phyloP scores from a whole-genome alignment of 2,797 vertebrate species.

The Tarsius wallacei region DNA sequence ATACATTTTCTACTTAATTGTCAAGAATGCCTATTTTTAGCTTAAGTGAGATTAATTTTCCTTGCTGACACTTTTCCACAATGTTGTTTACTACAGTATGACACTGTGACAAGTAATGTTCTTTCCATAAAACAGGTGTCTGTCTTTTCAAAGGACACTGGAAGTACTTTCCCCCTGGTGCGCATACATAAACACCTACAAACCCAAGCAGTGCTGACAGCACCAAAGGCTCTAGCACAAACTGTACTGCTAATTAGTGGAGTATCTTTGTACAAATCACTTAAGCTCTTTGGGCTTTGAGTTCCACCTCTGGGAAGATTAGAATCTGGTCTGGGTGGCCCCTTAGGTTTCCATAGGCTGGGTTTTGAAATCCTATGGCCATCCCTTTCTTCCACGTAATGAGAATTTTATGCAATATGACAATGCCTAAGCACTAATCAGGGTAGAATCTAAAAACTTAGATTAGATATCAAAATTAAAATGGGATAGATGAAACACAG shows the following conservation, averaged over 20 bases:
- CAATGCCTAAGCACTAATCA: background rate
- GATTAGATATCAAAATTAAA: background rate
- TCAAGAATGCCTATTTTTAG: conserved; percentile 61
- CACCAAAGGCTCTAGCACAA: background rate
- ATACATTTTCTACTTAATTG: background rate
- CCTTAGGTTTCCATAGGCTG: background rate
- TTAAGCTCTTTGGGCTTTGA: background rate
- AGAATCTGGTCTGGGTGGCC: background rate
- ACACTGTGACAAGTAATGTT: conserved; percentile 45
- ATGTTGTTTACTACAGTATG: conserved; percentile 70
- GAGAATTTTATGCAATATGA: background rate
- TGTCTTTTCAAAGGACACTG: conserved; percentile 31
- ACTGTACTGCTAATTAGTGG: background rate
- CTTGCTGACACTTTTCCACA: conserved; percentile 64
- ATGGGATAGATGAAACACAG: background rate
- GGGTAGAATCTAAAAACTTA: background rate
- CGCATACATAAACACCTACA: background rate
- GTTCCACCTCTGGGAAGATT: background rate
- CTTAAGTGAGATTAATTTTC: conserved; percentile 48
- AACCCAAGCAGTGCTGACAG: background rate
- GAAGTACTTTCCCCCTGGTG: background rate
- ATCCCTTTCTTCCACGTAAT: background rate
- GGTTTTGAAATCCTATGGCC: background rate
- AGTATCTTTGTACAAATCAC: background rate
- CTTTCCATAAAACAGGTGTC: conserved; percentile 33